Evolutionary conservation across 2,113 vertebrate species (phyloP).

Genomic region (Lycaon pictus): DNA sequence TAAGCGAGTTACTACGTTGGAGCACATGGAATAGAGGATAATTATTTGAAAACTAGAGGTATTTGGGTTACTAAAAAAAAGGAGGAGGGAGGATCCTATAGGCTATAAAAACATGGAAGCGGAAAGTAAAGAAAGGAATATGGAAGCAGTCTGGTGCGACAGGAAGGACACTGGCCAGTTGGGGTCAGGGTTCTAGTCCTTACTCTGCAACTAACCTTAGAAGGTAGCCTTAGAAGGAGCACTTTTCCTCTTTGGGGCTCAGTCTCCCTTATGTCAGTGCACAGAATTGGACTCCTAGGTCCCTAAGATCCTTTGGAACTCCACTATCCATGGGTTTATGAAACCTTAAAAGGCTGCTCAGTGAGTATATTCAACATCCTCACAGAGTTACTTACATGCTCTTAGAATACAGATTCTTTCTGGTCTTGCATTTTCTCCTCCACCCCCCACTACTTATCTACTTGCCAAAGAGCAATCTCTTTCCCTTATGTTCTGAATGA

Average conservation of each 20-base stretch:
- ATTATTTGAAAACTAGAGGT: constrained; percentile 10
- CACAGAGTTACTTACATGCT: neutral
- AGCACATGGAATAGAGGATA: neutral
- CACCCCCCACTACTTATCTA: neutral
- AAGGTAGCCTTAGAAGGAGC: neutral
- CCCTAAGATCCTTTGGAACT: neutral
- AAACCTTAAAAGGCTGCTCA: neutral
- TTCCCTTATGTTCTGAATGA: constrained; percentile 53
- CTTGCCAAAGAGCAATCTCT: constrained; percentile 59
- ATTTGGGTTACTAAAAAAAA: neutral
- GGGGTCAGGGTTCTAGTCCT: neutral
- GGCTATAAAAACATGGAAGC: neutral
- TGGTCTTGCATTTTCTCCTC: neutral
- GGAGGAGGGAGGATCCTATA: neutral
- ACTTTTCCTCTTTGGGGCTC: neutral
- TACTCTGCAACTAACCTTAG: neutral
- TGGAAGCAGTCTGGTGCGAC: neutral
- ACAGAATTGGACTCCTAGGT: neutral
- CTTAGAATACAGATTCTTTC: neutral
- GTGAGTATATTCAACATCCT: neutral
- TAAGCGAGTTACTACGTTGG: constrained; percentile 25
- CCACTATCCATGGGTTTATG: neutral
- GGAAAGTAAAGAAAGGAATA: neutral
- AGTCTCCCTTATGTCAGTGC: neutral
- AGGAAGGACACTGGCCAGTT: neutral